Evolutionary conservation across 2,888 invertebrate genomes (phyloP).

Genomic region (Lasioglossum oenotherae): DNA sequence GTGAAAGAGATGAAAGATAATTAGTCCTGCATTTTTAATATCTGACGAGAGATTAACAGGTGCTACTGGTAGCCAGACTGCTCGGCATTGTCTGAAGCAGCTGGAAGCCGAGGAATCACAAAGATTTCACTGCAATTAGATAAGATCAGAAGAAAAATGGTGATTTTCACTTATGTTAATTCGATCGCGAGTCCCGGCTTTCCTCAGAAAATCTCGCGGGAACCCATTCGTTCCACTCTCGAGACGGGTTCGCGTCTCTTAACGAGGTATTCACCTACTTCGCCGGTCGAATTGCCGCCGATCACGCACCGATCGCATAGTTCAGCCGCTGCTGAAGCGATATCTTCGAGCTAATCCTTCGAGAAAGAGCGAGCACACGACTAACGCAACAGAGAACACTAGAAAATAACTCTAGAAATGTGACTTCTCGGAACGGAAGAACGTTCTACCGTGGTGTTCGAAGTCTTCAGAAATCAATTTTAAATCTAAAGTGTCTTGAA

Average conservation of each 20-base stretch:
- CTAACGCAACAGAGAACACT: neutral
- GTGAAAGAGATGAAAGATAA: no score
- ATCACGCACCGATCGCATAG: conserved; percentile 29
- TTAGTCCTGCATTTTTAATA: neutral
- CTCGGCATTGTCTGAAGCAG: neutral
- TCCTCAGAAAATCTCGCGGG: conserved; percentile 49
- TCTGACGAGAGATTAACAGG: neutral
- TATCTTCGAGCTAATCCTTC: neutral
- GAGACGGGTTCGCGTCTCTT: conserved; percentile 44
- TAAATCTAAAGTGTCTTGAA: neutral
- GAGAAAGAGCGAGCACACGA: neutral
- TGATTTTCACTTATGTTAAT: conserved; percentile 73
- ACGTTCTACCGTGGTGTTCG: neutral
- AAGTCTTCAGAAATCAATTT: neutral
- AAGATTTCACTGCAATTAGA: conserved; percentile 58
- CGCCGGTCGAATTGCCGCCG: conserved; percentile 33
- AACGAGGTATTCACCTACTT: conserved; percentile 64
- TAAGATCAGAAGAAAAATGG: conserved; percentile 36
- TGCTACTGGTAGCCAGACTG: neutral
- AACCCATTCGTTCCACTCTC: conserved; percentile 59
- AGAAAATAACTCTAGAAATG: neutral
- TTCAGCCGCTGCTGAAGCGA: neutral
- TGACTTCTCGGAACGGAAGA: neutral
- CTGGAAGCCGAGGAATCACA: neutral
- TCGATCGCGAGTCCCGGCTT: conserved; percentile 31